Evolutionary conservation across 2,888 invertebrate genomes (phyloP), one percentile per base, ranked within the genome.

Genomic region (Timema cristinae): DNA sequence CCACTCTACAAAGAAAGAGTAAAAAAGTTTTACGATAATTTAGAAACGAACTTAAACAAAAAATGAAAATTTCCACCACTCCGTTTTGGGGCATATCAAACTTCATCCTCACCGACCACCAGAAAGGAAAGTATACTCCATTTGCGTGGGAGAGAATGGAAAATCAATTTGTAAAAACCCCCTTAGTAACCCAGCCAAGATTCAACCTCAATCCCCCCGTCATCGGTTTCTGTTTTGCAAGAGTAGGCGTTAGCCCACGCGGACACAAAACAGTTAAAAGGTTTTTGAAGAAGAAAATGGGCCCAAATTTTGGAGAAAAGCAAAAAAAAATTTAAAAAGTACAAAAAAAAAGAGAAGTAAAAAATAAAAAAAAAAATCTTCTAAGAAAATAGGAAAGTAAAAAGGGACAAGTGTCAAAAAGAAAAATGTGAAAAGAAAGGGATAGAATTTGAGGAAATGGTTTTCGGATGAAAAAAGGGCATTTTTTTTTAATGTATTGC

Each of bases 51-150:
- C 32, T 1, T 32, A n/a, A 32, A 32, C 32, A 32, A 32, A 32
- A 32, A 32, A 32, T 32, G 32, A 32, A 32, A 32, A 32, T 32
- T 32, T 32, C 32, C 32, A 32, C 1, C 32, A n/a, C 16, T 52
- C 32, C 4, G 32, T 4, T 1, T 32, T 4, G 1, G 32, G 4
- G 32, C 32, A 32, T 32, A 32, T 32, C 32, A 32, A 32, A 2
- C 32, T 32, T 32, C 32, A 68, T 68, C 32, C 68, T 68, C 51
- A 68, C 68, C 6, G 54, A 68, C 54, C 68, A 15, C 68, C 68
- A 16, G 68, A 68, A 68, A 68, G 16, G 47, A 16, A n/a, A n/a
- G n/a, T n/a, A n/a, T n/a, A n/a, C n/a, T n/a, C n/a, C n/a, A n/a
- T n/a, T n/a, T n/a, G n/a, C n/a, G n/a, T n/a, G n/a, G n/a, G n/a